phyloP scores from a whole-genome alignment of 1,140 invertebrate genomes.

The Acromyrmex charruanus region DNA sequence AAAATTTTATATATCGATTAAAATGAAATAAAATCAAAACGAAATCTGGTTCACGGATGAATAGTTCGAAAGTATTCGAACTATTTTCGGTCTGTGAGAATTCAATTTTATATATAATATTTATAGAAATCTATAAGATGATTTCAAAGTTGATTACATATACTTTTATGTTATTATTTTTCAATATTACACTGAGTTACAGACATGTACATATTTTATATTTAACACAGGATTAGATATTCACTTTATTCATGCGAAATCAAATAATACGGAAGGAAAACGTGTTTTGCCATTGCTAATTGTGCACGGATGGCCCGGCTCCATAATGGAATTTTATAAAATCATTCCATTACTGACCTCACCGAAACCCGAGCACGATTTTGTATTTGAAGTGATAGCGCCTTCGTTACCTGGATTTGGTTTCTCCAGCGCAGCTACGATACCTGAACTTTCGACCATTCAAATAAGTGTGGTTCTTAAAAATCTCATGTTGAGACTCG shows the following conservation, averaged over 20 bases:
- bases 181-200: background rate
- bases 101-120: background rate
- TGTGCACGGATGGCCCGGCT: constrained; percentile 96
- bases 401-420: constrained; percentile 93
- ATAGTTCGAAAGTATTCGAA: background rate
- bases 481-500: constrained; percentile 93
- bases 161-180: background rate
- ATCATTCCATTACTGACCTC: constrained; percentile 91
- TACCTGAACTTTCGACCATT: constrained; percentile 75
- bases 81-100: background rate
- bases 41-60: background rate
- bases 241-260: too few species aligned
- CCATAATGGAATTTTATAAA: constrained; percentile 94
- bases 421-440: constrained; percentile 87
- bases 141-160: background rate
- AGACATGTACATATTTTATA: constrained; percentile 75
- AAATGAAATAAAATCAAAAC: constrained; percentile 1
- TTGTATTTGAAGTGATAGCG: constrained; percentile 93
- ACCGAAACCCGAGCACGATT: constrained; percentile 86
- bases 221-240: too few species aligned
- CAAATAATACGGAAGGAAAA: too few species aligned
- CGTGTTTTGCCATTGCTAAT: constrained; percentile 89
- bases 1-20: background rate
- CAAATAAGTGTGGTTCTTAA: constrained; percentile 90
- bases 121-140: background rate